A percentile compares a stretch with the other conserved stretches of the same genome.
Evolutionary conservation across 64 coral and sea anemone species (phyloP).

Genomic region (Cladopsammia gracilis): DNA sequence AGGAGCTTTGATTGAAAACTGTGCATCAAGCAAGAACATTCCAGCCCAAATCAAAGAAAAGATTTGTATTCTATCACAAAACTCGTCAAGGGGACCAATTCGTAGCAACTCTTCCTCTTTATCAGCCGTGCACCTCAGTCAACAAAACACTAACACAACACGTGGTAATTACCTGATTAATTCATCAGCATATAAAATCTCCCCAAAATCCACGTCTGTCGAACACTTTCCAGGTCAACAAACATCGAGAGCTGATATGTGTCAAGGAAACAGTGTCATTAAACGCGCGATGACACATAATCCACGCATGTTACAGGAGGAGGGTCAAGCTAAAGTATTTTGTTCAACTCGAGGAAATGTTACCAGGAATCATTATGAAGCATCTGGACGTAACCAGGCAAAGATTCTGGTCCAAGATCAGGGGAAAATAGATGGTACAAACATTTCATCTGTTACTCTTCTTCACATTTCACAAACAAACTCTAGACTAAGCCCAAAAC

Average conservation of each 20-base stretch:
- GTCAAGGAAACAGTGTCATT: not conserved
- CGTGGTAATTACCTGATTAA: not conserved
- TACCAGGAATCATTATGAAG: not conserved
- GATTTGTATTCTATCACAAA: not conserved
- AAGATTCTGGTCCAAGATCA: not conserved
- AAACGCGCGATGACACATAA: not conserved
- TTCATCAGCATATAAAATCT: not conserved
- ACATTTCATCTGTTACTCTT: not conserved
- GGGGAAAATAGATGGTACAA: not conserved
- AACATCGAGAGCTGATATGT: not conserved
- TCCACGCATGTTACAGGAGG: not conserved
- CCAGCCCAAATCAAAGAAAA: not conserved
- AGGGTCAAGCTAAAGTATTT: not conserved
- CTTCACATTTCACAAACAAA: conserved; percentile 12
- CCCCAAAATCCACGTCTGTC: not conserved
- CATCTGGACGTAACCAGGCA: not conserved
- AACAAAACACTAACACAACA: not conserved
- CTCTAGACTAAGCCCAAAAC: not conserved
- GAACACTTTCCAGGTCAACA: not conserved
- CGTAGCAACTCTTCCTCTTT: not conserved
- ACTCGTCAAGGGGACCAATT: not conserved
- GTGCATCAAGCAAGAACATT: not conserved
- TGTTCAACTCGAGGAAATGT: not conserved
- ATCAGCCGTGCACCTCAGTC: not conserved
- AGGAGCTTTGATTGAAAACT: not conserved